A percentile compares a stretch with the other conserved stretches of the same genome.
Evolutionary conservation across 2,113 vertebrate species (phyloP).

Genomic region (Sinocyclocheilus rhinocerous): DNA sequence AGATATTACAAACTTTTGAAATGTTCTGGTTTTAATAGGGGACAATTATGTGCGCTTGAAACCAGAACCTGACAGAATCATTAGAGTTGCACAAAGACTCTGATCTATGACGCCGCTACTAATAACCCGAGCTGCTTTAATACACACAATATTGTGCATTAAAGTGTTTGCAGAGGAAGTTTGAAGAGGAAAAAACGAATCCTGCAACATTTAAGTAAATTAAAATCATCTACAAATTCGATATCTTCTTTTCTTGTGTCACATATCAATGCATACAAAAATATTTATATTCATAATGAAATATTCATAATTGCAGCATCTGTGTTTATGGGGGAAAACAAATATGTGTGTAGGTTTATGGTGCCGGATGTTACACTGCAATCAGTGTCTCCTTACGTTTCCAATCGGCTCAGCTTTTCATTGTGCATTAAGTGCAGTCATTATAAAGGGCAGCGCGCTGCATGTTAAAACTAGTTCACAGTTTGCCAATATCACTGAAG

Average conservation of each 20-base stretch:
- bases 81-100: slow-evolving; percentile 60
- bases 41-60: slow-evolving; percentile 67
- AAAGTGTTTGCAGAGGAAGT: neutral
- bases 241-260: neutral
- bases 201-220: neutral
- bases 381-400: neutral
- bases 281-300: neutral
- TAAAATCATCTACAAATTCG: neutral
- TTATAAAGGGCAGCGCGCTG: too few relatives aligned
- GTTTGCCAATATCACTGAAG: slow-evolving; percentile 36
- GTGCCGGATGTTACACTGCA: neutral
- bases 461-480: neutral
- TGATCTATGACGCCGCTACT: slow-evolving; percentile 24
- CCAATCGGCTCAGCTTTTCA: neutral
- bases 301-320: neutral
- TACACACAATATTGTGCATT: neutral
- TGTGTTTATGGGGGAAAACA: neutral
- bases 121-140: neutral
- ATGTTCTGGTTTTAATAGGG: slow-evolving; percentile 71
- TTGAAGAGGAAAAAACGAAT: neutral
- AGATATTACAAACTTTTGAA: slow-evolving; percentile 70
- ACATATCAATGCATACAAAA: neutral
- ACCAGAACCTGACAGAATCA: slow-evolving; percentile 68
- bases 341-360: neutral
- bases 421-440: neutral